Conservation (phyloP, 1,140 invertebrate genomes). For the Eumaeus atala region DNA sequence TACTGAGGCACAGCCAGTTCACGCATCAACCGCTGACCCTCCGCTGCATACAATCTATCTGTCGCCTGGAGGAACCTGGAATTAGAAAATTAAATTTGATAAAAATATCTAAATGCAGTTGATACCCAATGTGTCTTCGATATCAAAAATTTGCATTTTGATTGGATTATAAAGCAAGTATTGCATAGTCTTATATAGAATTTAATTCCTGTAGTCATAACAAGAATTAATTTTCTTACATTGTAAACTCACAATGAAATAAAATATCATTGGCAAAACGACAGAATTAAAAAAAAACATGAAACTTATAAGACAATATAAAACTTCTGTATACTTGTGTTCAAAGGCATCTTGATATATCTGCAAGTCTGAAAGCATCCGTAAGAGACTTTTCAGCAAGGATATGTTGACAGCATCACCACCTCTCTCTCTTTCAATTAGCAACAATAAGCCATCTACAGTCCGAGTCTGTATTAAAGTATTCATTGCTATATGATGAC, state of each 20-base stretch:
- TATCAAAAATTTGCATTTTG: no score
- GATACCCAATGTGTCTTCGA: no score
- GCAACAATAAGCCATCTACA: constrained; percentile 93
- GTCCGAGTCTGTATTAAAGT: constrained; percentile 92
- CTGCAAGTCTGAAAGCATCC: constrained; percentile 98
- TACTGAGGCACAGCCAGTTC: constrained; percentile 96
- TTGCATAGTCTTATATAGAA: no score
- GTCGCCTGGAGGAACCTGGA: constrained; percentile 91
- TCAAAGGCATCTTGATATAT: constrained; percentile 98
- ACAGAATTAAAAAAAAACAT: background rate
- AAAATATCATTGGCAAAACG: no score
- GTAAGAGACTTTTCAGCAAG: constrained; percentile 93
- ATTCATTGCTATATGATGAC: constrained; percentile 94
- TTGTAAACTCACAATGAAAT: no score
- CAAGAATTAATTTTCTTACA: no score
- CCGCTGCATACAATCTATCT: constrained; percentile 92
- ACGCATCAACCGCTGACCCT: constrained; percentile 94
- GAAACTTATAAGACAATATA: background rate
- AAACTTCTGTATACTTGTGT: constrained; percentile 77
- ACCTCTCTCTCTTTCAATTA: constrained; percentile 95
- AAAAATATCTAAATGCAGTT: no score
- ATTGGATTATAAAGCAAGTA: no score
- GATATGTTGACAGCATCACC: constrained; percentile 96
- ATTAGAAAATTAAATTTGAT: background rate
- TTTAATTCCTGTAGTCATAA: no score